A percentile compares a stretch with the other conserved stretches of the same genome.
Evolutionary conservation across 1,140 invertebrate genomes (phyloP).

Genomic region (Aphelinus atriplicis): DNA sequence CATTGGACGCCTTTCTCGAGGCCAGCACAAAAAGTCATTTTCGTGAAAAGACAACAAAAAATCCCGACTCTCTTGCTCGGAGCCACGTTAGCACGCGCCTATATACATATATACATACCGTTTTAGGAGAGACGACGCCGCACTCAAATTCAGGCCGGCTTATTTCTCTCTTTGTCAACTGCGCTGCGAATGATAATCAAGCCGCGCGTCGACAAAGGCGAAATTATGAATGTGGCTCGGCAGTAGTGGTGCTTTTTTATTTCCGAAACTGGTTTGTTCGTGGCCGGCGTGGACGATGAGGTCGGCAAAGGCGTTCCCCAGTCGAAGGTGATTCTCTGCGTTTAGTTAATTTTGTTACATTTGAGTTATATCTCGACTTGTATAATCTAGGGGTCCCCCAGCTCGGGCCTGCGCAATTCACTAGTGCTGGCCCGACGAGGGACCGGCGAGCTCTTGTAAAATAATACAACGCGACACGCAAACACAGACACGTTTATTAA

Average conservation of each 20-base stretch:
- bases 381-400: slow-evolving; percentile 39
- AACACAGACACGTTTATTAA: slow-evolving; percentile 65
- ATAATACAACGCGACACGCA: slow-evolving; percentile 57
- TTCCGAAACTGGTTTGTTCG: slow-evolving; percentile 28
- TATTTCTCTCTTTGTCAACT: too few relatives aligned
- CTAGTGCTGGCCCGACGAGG: not conserved
- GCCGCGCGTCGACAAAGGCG: too few relatives aligned
- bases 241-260: not conserved
- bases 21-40: not conserved
- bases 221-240: too few relatives aligned
- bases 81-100: too few relatives aligned
- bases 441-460: slow-evolving; percentile 59
- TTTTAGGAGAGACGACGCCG: too few relatives aligned
- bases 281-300: slow-evolving; percentile 26
- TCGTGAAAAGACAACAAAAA: not conserved
- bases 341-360: slow-evolving; percentile 67
- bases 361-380: slow-evolving; percentile 63
- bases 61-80: too few relatives aligned
- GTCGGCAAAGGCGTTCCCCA: slow-evolving; percentile 43
- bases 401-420: not conserved
- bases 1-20: slow-evolving; percentile 14
- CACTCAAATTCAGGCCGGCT: too few relatives aligned
- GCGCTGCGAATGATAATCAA: too few relatives aligned
- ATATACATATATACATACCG: too few relatives aligned
- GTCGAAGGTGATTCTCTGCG: slow-evolving; percentile 56